These are phyloP conservation scores for Piprites chloris DNA, from an alignment of 2,113 vertebrate species.

Conservation along the genomic window DNA sequence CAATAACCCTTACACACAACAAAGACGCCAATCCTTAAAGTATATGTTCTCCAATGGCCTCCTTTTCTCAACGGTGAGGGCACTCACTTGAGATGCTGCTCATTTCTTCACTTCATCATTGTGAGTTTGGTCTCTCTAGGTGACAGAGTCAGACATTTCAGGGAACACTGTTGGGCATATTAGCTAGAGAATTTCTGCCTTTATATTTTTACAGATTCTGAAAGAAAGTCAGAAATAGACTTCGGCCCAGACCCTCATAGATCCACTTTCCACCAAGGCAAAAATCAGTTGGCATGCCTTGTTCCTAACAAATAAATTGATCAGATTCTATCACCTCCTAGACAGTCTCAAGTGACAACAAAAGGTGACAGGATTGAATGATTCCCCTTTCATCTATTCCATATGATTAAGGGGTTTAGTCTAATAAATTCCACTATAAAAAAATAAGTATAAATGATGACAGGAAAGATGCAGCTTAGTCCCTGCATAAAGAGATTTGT, in stretches of 20 bases:
- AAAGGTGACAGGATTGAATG: constrained; percentile 30
- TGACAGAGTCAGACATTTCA: not conserved
- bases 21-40: not conserved
- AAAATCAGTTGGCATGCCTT: not conserved
- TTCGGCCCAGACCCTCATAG: not conserved
- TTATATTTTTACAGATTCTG: not conserved
- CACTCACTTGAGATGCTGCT: not conserved
- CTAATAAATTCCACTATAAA: constrained; percentile 34
- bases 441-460: constrained; percentile 52
- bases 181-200: not conserved
- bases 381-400: constrained; percentile 48
- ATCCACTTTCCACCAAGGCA: not conserved
- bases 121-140: not conserved
- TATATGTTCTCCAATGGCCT: not conserved
- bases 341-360: not conserved
- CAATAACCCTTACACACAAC: not conserved
- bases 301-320: not conserved
- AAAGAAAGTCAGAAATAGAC: not conserved
- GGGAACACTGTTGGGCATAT: not conserved
- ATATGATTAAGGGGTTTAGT: constrained; percentile 14
- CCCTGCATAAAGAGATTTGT: constrained; percentile 38
- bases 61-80: not conserved
- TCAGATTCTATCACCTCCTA: not conserved
- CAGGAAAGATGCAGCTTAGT: constrained; percentile 35
- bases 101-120: not conserved